phyloP scores from a whole-genome alignment of 2,888 invertebrate genomes.

The Omphaloscelis lunosa region DNA sequence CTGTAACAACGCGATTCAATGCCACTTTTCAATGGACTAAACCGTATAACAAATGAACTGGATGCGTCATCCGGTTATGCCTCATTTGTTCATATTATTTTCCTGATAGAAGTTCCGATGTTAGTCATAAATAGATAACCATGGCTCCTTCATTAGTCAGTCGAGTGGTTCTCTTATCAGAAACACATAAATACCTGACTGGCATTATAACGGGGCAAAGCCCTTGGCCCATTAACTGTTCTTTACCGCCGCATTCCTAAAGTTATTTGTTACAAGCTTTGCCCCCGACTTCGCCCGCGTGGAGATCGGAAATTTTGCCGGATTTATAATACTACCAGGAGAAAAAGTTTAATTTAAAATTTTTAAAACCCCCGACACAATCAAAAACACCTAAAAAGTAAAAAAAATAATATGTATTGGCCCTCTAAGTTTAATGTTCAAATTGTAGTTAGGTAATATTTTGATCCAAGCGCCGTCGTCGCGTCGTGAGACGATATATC shows the following conservation, averaged over 20 bases:
- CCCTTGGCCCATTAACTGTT: constrained; percentile 76
- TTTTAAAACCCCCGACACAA: no score
- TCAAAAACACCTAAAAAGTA: no score
- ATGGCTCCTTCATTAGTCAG: constrained; percentile 68
- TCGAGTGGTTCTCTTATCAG: constrained; percentile 71
- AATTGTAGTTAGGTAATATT: no score
- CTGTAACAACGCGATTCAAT: constrained; percentile 43
- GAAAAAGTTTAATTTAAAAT: not conserved
- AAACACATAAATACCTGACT: constrained; percentile 70
- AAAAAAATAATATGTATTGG: no score
- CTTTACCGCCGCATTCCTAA: constrained; percentile 69
- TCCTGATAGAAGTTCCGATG: constrained; percentile 44
- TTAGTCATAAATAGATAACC: constrained; percentile 60
- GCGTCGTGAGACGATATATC: no score
- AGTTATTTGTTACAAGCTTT: constrained; percentile 53
- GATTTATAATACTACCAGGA: not conserved
- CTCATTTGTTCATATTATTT: constrained; percentile 48
- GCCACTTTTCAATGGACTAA: constrained; percentile 38
- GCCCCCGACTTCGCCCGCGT: not conserved
- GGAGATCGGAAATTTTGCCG: not conserved
- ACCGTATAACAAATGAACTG: constrained; percentile 33
- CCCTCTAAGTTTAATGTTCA: no score
- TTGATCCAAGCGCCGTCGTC: no score
- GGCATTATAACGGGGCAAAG: constrained; percentile 74
- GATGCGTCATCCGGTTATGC: constrained; percentile 43